Evolutionary conservation across 2,888 invertebrate genomes (phyloP).

Genomic region (Macrophya annulata): DNA sequence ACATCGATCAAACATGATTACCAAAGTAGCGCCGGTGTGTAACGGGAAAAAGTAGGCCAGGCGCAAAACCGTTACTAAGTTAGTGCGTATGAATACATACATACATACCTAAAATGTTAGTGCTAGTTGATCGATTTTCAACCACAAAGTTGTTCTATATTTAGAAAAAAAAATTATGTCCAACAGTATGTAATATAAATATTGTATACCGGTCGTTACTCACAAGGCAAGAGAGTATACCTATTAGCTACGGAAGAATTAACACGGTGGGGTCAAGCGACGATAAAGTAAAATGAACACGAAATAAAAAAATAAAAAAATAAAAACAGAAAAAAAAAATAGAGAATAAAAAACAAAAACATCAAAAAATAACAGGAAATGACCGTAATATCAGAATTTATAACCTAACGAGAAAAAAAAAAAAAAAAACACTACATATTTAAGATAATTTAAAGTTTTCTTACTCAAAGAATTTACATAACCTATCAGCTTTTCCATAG

Average conservation of each 20-base stretch:
- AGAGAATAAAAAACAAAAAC: not conserved
- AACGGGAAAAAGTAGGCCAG: conserved; percentile 16
- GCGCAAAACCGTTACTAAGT: not conserved
- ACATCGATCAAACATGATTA: conserved; percentile 6
- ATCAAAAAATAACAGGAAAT: not conserved
- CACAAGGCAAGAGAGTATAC: not conserved
- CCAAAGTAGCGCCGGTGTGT: not conserved
- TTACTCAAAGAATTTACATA: not conserved
- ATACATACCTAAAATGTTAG: not conserved
- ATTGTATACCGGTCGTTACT: conserved; percentile 2
- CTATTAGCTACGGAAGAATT: conserved; percentile 15
- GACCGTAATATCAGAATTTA: too few species aligned
- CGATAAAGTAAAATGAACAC: not conserved
- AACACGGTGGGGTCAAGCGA: not conserved
- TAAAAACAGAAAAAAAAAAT: not conserved
- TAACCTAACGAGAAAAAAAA: too few species aligned
- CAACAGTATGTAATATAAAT: not conserved
- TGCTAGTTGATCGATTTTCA: conserved; percentile 7
- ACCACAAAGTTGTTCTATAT: conserved; percentile 23
- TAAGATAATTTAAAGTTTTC: too few species aligned
- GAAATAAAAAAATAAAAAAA: not conserved
- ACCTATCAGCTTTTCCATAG: too few species aligned
- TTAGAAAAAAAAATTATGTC: not conserved
- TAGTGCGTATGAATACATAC: not conserved
- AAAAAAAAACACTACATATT: too few species aligned